Base-by-base conservation (phyloP, 2,113 vertebrate genomes). In the Hippopotamus amphibius region DNA sequence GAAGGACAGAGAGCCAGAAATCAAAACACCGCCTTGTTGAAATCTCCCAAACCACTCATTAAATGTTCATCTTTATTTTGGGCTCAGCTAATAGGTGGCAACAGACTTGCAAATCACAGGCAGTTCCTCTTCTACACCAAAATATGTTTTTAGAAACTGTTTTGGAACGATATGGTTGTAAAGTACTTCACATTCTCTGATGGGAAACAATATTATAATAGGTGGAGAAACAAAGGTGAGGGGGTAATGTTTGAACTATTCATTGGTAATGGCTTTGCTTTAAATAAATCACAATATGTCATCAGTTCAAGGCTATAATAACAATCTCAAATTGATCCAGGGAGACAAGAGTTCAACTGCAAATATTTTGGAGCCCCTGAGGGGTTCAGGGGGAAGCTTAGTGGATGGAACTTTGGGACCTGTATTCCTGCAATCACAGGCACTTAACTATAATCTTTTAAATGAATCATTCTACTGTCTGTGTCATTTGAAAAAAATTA, bases 1-100 rank as follows among this genome's bases (percentile, higher is more conserved):
- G 59, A 63, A 83, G 55, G 69, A 68, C 50, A 85, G 68, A 80
- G 41, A 94, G n/a, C 41, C 85, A 55, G 88, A 88, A 84, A 94
- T 90, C 91, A 71, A 93, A 76, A 85, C 0, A 13, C 4, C 88
- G 80, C 71, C 24, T 57, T 46, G 63, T 19, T 80, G 81, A 71
- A 95, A 28, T 72, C 22, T 74, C 12, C 21, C 41, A 61, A 43
- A 33, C 41, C 41, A 66, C 33, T 90, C 33, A 63, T 59, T 68
- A 80, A 90, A 46, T 1, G 2, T 65, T 90, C 55, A 65, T 61
- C 63, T 88, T 90, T 72, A 74, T 76, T 57, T 77, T 68, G 28
- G 24, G 48, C 59, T 94, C 84, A 76, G 50, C 33, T 87, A 69
- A 76, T 88, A 59, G 33, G 46, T 80, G 93, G 90, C 53, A 85